Conservation (phyloP, 2,797 vertebrate genomes). For the Xenops minutus region DNA sequence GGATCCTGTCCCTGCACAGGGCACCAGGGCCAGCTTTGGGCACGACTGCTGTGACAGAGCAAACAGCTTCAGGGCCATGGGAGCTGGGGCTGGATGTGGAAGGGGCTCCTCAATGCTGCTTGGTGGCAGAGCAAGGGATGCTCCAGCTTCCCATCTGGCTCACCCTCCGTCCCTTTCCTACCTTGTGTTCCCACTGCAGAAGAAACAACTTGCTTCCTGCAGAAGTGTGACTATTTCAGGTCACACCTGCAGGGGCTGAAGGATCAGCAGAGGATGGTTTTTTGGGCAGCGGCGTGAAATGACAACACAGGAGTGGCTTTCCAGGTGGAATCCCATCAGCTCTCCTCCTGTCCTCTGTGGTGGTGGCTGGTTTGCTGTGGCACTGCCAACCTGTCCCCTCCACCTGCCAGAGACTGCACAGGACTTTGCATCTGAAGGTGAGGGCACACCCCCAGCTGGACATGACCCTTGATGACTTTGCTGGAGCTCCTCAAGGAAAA, state of each 20-base stretch:
- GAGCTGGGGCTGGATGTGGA: neutral
- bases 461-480: neutral
- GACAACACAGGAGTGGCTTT: neutral
- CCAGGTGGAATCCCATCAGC: fast-evolving
- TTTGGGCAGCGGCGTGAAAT: neutral
- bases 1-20: neutral
- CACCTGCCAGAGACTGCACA: fast-evolving
- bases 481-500: neutral
- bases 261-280: neutral
- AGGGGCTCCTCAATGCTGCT: neutral
- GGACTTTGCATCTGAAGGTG: neutral
- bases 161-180: neutral
- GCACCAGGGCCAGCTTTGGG: neutral
- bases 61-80: neutral
- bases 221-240: neutral
- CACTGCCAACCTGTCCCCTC: neutral
- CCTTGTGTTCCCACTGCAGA: neutral
- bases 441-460: no score
- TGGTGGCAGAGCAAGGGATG: neutral
- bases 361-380: neutral
- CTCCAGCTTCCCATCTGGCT: neutral
- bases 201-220: neutral
- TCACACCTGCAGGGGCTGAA: neutral
- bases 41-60: neutral
- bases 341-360: neutral